phyloP scores from a whole-genome alignment of 2,113 vertebrate species.

The Perccottus glenii region DNA sequence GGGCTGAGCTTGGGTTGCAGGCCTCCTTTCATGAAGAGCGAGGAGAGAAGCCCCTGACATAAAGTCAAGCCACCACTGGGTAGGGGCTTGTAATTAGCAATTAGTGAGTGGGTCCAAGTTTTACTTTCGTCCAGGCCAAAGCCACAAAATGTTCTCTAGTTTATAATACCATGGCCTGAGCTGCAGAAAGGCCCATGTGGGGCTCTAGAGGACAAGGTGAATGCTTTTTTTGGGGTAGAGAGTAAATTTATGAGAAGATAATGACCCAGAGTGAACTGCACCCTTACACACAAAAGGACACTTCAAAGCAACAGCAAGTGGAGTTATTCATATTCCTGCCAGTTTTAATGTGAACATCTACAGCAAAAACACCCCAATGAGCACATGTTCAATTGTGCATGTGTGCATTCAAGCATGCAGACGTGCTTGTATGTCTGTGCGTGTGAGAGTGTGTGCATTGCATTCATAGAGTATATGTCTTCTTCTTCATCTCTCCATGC shows the following conservation, averaged over 20 bases:
- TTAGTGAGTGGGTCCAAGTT: slow-evolving; percentile 83
- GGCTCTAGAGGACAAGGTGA: slow-evolving; percentile 65
- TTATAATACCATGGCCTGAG: slow-evolving; percentile 76
- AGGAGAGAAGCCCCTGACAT: slow-evolving; percentile 79
- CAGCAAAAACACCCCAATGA: neutral
- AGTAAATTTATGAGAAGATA: slow-evolving; percentile 76
- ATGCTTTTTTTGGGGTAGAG: slow-evolving; percentile 52
- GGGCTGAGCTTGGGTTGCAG: slow-evolving; percentile 69
- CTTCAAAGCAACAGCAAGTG: slow-evolving; percentile 63
- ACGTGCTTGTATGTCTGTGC: slow-evolving; percentile 15
- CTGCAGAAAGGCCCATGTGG: slow-evolving; percentile 60
- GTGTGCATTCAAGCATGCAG: slow-evolving; percentile 15
- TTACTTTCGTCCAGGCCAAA: slow-evolving; percentile 78
- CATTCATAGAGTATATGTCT: slow-evolving; percentile 25
- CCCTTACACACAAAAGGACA: slow-evolving; percentile 48
- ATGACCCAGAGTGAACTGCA: slow-evolving; percentile 64
- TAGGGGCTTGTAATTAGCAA: slow-evolving; percentile 85
- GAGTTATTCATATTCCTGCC: slow-evolving; percentile 52
- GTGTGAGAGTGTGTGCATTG: neutral
- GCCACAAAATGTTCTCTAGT: slow-evolving; percentile 83
- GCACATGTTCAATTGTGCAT: slow-evolving; percentile 8
- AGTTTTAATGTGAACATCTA: slow-evolving; percentile 12
- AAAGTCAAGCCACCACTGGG: slow-evolving; percentile 78
- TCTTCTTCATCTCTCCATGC: slow-evolving; percentile 51
- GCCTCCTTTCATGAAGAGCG: slow-evolving; percentile 68